phyloP scores from a whole-genome alignment of 2,888 invertebrate genomes.

The Acanthosoma haemorrhoidale region DNA sequence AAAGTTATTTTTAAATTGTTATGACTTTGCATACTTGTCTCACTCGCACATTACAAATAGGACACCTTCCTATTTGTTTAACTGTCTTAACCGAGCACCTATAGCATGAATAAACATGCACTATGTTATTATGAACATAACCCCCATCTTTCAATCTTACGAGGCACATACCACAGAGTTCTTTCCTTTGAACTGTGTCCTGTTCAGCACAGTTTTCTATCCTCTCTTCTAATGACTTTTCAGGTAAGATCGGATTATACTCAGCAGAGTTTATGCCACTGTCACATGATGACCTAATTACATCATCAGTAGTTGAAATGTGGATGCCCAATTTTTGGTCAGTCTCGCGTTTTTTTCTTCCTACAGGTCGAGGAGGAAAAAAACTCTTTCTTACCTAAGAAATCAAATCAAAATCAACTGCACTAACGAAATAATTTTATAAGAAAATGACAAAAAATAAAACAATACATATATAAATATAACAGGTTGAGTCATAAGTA shows the following conservation, averaged over 20 bases:
- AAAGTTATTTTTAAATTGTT: neutral
- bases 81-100: slow-evolving; percentile 39
- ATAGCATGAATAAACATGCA: slow-evolving; percentile 41
- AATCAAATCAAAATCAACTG: slow-evolving; percentile 10
- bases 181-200: slow-evolving; percentile 21
- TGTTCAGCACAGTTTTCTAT: slow-evolving; percentile 17
- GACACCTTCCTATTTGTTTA: slow-evolving; percentile 38
- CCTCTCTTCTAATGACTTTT: neutral
- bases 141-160: slow-evolving; percentile 38
- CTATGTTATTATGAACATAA: slow-evolving; percentile 39
- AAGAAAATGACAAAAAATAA: neutral
- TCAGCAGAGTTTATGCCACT: neutral
- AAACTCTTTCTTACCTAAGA: slow-evolving; percentile 36
- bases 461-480: too few species aligned
- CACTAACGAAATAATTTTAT: neutral
- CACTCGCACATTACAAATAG: slow-evolving; percentile 40
- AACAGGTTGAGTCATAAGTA: too few species aligned
- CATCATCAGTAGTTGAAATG: neutral
- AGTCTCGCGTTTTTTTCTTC: slow-evolving; percentile 17
- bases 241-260: neutral
- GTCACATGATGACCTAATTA: slow-evolving; percentile 1
- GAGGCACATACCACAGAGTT: slow-evolving; percentile 39
- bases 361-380: slow-evolving; percentile 36
- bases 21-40: slow-evolving; percentile 35
- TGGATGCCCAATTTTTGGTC: neutral